Percentiles rank a stretch among this genome's conserved stretches.
phyloP scores from a whole-genome alignment of 92 coral and sea anemone genomes.

The Galaxea fascicularis region DNA sequence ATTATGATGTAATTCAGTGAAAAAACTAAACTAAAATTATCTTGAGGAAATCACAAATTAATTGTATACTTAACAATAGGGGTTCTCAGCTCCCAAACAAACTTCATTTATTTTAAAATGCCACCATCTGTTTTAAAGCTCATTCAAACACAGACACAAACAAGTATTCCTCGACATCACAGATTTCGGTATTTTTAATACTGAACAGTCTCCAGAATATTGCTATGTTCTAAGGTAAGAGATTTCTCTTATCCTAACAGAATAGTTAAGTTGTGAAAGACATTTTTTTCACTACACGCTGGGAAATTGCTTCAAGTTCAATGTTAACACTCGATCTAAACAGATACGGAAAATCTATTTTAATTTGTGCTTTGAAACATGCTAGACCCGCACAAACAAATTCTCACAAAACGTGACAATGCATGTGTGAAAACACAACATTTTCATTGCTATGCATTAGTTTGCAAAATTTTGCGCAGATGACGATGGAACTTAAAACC shows the following conservation, averaged over 20 bases:
- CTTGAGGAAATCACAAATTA: constrained; percentile 7
- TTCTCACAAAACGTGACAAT: neutral
- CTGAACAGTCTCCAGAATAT: neutral
- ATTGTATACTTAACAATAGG: neutral
- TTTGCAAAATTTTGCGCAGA: too few species aligned
- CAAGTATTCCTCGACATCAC: too few species aligned
- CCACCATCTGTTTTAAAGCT: neutral
- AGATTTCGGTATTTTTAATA: too few species aligned
- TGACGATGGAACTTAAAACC: neutral
- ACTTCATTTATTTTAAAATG: neutral
- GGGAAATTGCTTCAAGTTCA: neutral
- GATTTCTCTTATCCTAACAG: too few species aligned
- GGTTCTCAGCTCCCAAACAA: neutral
- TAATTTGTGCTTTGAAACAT: neutral
- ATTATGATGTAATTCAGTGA: neutral
- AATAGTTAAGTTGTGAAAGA: neutral
- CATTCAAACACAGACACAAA: neutral
- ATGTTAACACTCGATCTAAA: neutral
- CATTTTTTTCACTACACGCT: neutral
- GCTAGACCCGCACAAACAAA: neutral
- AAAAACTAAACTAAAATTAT: neutral
- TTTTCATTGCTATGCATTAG: too few species aligned
- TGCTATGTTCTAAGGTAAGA: constrained; percentile 12
- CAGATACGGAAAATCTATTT: too few species aligned
- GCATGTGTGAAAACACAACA: neutral